A percentile compares a stretch with the other conserved stretches of the same genome.
Evolutionary conservation across 2,797 vertebrate species (phyloP).

Genomic region (Pyrocephalus nanus): DNA sequence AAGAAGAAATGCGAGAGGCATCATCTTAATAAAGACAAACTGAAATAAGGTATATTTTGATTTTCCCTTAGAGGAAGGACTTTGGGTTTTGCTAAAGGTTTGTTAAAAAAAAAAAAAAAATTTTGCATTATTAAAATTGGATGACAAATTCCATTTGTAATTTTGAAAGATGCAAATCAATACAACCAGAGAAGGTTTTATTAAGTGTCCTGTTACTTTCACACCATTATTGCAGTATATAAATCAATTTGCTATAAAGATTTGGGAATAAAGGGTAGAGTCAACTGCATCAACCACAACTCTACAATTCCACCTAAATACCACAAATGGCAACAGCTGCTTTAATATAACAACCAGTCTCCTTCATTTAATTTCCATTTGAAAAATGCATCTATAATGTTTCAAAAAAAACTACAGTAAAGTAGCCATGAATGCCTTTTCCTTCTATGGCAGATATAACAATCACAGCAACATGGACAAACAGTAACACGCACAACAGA

Average conservation of each 20-base stretch:
- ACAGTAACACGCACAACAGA: background rate
- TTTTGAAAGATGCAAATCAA: background rate
- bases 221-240: background rate
- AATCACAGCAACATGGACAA: background rate
- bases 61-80: background rate
- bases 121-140: background rate
- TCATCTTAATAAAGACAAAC: background rate
- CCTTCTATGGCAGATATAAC: background rate
- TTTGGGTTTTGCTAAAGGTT: background rate
- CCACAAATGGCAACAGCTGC: background rate
- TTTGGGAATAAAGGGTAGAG: background rate
- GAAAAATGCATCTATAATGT: background rate
- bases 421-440: background rate
- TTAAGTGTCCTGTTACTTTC: background rate
- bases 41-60: background rate
- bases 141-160: background rate
- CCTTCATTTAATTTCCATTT: background rate
- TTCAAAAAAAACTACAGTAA: background rate
- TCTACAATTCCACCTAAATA: background rate
- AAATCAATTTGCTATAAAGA: background rate
- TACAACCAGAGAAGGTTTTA: background rate
- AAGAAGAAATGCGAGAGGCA: background rate
- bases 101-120: background rate
- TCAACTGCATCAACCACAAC: background rate
- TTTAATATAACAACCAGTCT: background rate